Evolutionary conservation across 1,140 invertebrate species (phyloP), one percentile per base, ranked within the genome.

Genomic region (Drosophila pallidifrons): DNA sequence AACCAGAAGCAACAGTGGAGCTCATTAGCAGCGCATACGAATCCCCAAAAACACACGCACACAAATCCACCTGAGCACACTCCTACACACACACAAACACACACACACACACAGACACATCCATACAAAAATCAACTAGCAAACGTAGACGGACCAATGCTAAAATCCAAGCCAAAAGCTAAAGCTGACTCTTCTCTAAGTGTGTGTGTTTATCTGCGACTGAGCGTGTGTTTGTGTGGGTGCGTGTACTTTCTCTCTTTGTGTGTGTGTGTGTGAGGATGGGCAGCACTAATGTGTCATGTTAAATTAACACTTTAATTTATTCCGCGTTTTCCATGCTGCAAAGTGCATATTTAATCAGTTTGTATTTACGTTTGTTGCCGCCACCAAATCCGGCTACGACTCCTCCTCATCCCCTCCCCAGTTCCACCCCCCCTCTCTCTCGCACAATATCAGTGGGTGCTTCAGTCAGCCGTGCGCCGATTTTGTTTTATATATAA

Each of bases 221-320:
- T 10, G 43, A 45, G 30, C 25, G 13, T 20, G 30, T 43, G 38
- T n/a, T 35, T 30, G 49, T 58, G 15, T 43, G 30, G 28, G 28
- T 45, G n/a, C 35, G 54, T 25, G 20, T 25, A 25, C 20, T 25
- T 25, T 25, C 20, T 25, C 20, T 25, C 20, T 20, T 20, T 20
- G 20, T 25, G 16, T 60, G 65, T 45, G 60, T 68, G 52, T 67
- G 47, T 38, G 55, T 52, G 15, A 38, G 54, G 52, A 41, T 71
- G 73, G 80, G 83, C 73, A 77, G 77, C 82, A 91, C 87, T 91
- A 91, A 91, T 91, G 88, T 91, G 87, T 91, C 87, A 91, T 91
- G 88, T 91, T 91, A 91, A 91, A 91, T 91, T 91, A 91, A 91
- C 87, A 91, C 87, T 91, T 91, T 91, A 91, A 91, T 91, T 91